Conservation (phyloP, 1,140 invertebrate genomes). For the Drosophila lacteicornis region DNA sequence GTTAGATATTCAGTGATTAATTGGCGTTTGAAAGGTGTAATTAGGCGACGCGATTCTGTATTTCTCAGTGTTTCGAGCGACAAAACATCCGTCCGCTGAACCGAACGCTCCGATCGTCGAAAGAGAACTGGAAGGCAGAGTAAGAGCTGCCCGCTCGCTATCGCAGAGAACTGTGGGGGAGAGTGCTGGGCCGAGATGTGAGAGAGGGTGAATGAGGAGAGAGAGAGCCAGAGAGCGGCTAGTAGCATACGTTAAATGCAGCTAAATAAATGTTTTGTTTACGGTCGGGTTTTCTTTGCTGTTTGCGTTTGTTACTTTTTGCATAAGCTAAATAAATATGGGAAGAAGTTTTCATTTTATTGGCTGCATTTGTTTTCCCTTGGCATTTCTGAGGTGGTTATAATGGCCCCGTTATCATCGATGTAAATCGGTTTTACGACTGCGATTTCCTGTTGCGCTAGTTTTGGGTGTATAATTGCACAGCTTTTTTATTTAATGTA, state of each 20-base stretch:
- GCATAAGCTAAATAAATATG: conserved; percentile 36
- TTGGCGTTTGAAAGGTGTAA: conserved; percentile 76
- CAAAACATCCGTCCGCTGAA: conserved; percentile 37
- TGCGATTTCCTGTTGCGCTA: conserved; percentile 14
- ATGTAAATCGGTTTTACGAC: conserved; percentile 21
- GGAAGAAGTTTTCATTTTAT: conserved; percentile 21
- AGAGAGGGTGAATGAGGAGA: conserved; percentile 2
- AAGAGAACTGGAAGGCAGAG: conserved; percentile 30
- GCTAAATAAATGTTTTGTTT: conserved; percentile 46
- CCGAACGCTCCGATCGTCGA: conserved; percentile 66
- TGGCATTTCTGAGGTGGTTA: conserved; percentile 15
- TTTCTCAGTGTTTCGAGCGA: conserved; percentile 9
- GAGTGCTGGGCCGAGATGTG: conserved; percentile 4
- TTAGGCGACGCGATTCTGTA: conserved; percentile 41
- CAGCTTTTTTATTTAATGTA: neutral
- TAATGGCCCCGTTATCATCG: conserved; percentile 2
- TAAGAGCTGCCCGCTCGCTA: conserved; percentile 14
- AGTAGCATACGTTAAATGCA: conserved; percentile 66
- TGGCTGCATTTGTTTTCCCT: conserved; percentile 16
- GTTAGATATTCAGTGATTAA: conserved; percentile 67
- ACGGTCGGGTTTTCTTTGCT: conserved; percentile 28
- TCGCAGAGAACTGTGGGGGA: conserved; percentile 12
- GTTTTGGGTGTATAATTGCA: neutral
- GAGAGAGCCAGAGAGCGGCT: conserved; percentile 13
- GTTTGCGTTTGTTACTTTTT: conserved; percentile 38